Conservation (phyloP, 92 coral and sea anemone species). For the Phymanthus crucifer region DNA sequence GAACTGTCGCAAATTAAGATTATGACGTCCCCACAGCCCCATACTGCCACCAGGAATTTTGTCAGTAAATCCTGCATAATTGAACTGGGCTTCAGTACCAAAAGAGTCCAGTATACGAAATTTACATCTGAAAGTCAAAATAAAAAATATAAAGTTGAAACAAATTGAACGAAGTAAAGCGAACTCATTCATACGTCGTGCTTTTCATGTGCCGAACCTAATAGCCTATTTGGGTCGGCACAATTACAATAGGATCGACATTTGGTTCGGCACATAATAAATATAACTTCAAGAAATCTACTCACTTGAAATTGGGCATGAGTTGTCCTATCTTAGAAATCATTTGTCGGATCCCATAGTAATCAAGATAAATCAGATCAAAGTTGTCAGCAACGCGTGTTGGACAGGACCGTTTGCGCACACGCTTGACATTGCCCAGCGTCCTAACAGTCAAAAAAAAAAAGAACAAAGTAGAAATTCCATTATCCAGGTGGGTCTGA, state of each 20-base stretch:
- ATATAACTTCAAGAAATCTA: background rate
- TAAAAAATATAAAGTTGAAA: no score
- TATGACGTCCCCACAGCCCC: constrained; percentile 85
- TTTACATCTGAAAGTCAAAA: constrained; percentile 64
- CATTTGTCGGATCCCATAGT: constrained; percentile 77
- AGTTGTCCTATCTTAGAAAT: constrained; percentile 63
- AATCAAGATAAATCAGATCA: constrained; percentile 84
- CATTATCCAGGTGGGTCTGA: no score
- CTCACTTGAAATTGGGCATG: constrained; percentile 75
- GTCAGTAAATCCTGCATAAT: constrained; percentile 72
- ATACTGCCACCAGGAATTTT: constrained; percentile 68
- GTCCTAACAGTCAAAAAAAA: constrained; percentile 28
- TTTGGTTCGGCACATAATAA: no score
- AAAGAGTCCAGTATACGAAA: constrained; percentile 93
- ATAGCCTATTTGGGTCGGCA: no score
- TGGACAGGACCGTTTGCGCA: constrained; percentile 67
- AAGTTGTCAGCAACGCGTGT: constrained; percentile 41
- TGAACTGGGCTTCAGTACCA: constrained; percentile 99
- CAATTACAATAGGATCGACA: no score
- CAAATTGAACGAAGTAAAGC: no score
- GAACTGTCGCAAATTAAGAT: constrained; percentile 79
- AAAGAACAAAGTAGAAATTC: constrained; percentile 1
- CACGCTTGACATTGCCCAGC: constrained; percentile 17
- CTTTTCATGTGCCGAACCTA: no score
- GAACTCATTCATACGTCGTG: no score